Conservation (phyloP, 2,888 invertebrate genomes). For the Lasioglossum morio region DNA sequence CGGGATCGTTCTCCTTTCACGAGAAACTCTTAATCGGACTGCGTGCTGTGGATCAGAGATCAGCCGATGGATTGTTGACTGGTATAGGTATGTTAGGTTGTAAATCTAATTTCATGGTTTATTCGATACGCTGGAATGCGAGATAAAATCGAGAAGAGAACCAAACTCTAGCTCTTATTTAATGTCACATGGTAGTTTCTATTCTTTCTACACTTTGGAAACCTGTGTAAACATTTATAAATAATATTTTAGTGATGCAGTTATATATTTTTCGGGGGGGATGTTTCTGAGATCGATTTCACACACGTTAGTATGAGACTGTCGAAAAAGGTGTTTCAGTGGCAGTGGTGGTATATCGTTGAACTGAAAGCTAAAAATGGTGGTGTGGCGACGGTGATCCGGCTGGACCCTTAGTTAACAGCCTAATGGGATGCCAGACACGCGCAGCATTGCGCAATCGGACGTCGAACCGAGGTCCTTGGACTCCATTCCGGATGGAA, state of each 20-base stretch:
- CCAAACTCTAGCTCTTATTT: neutral
- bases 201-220: neutral
- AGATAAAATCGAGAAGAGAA: neutral
- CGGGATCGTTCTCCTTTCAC: constrained; percentile 62
- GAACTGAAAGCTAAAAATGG: neutral
- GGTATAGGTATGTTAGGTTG: constrained; percentile 32
- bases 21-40: constrained; percentile 22
- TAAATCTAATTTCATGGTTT: constrained; percentile 1
- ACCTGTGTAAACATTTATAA: neutral
- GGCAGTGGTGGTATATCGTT: neutral
- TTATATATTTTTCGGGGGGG: no score
- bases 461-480: constrained; percentile 70
- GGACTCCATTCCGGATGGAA: constrained; percentile 73
- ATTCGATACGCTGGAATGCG: neutral
- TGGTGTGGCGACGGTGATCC: constrained; percentile 1
- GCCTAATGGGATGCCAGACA: constrained; percentile 54
- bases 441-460: constrained; percentile 67
- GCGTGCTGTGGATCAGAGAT: constrained; percentile 34
- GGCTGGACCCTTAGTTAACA: neutral
- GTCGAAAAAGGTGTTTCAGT: neutral
- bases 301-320: no score
- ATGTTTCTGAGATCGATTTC: no score
- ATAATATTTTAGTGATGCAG: neutral
- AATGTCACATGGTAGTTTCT: neutral
- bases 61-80: constrained; percentile 61